phyloP scores from a whole-genome alignment of 2,797 vertebrate species.

The Labeo calbasu region DNA sequence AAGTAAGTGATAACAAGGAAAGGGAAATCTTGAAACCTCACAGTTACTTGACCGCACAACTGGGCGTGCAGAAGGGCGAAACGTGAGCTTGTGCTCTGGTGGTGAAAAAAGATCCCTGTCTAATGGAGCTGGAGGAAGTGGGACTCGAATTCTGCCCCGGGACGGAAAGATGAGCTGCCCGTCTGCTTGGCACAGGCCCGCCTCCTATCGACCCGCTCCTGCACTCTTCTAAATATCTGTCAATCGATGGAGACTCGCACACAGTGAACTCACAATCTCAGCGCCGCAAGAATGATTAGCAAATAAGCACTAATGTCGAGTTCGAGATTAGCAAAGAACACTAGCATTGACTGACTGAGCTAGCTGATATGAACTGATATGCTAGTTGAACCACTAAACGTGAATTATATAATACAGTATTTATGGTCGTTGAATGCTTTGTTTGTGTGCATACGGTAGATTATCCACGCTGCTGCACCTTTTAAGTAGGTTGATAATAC shows the following conservation, averaged over 20 bases:
- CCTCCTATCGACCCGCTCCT: constrained; percentile 33
- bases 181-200: constrained; percentile 34
- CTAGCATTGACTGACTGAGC: constrained; percentile 37
- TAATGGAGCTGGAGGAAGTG: constrained; percentile 60
- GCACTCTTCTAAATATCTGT: constrained; percentile 46
- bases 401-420: constrained; percentile 18
- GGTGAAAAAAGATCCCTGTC: constrained; percentile 51
- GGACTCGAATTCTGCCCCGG: constrained; percentile 56
- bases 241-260: constrained; percentile 43
- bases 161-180: constrained; percentile 53
- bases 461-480: constrained; percentile 20
- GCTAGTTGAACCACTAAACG: constrained; percentile 18
- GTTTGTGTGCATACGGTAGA: constrained; percentile 5
- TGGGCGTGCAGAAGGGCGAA: neutral
- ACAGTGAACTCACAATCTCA: constrained; percentile 29
- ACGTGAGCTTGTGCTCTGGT: neutral
- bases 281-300: constrained; percentile 38
- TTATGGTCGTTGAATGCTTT: neutral
- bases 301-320: constrained; percentile 10
- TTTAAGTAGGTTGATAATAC: constrained; percentile 20
- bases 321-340: constrained; percentile 43
- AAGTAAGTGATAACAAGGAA: neutral
- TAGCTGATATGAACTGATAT: constrained; percentile 22
- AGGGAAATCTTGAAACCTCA: neutral
- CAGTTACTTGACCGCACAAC: neutral